Conservation (phyloP, 1,140 invertebrate genomes). For the Papilio polytes region DNA sequence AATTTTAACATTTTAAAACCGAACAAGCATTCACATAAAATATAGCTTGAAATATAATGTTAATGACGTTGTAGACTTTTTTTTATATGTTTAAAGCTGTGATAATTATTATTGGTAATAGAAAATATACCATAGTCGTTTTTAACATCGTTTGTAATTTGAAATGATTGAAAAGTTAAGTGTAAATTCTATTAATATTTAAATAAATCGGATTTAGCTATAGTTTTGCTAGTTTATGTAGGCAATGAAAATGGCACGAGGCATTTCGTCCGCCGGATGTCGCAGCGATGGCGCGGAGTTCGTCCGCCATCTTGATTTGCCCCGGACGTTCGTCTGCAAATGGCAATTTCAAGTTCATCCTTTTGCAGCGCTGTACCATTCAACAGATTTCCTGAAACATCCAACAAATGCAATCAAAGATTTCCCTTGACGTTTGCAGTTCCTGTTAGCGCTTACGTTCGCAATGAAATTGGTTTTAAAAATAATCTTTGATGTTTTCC, state of each 20-base stretch:
- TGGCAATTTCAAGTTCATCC: conserved; percentile 38
- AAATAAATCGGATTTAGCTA: background rate
- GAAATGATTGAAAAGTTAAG: no score
- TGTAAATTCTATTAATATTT: background rate
- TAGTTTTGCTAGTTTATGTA: background rate
- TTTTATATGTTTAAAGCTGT: no score
- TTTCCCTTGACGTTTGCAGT: conserved; percentile 17
- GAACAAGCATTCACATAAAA: background rate
- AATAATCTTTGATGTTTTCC: background rate
- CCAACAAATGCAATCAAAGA: conserved; percentile 21
- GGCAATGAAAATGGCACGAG: conserved; percentile 2
- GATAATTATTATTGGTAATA: no score
- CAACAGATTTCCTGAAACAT: conserved; percentile 24
- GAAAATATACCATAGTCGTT: no score
- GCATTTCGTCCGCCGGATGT: conserved; percentile 24
- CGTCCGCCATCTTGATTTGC: conserved; percentile 33
- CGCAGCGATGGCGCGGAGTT: conserved; percentile 4
- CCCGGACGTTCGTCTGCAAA: conserved; percentile 30
- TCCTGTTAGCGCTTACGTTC: background rate
- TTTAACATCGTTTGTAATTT: no score
- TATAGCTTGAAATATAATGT: no score
- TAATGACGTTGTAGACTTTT: no score
- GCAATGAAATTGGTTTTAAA: conserved; percentile 5
- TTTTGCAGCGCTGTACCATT: conserved; percentile 12
- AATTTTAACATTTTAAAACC: background rate